These are phyloP conservation scores for Engraulis encrasicolus DNA, from an alignment of 2,113 vertebrate genomes.

Conservation along the genomic window DNA sequence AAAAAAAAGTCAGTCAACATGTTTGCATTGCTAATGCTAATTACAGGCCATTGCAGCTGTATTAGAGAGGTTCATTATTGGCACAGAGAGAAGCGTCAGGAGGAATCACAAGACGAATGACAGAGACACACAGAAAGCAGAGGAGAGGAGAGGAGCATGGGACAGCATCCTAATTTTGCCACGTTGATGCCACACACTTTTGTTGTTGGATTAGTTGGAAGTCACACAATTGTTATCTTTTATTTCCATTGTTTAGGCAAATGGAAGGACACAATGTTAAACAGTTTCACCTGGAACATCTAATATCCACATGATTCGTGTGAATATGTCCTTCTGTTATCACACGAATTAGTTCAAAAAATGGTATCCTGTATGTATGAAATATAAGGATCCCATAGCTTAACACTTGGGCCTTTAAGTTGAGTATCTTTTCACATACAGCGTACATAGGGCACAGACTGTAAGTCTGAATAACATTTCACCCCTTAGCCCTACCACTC, in stretches of 20 bases:
- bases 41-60: neutral
- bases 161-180: neutral
- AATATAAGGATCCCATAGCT: neutral
- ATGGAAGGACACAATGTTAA: neutral
- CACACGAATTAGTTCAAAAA: neutral
- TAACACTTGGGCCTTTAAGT: neutral
- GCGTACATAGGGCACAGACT: neutral
- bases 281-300: neutral
- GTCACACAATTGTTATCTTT: neutral
- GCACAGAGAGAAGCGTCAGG: neutral
- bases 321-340: neutral
- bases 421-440: neutral
- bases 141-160: neutral
- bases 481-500: too few relatives aligned
- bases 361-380: neutral
- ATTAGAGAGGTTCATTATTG: neutral
- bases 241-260: neutral
- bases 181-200: slow-evolving; percentile 28
- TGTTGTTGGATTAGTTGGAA: slow-evolving; percentile 18
- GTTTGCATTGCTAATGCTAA: neutral
- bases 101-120: slow-evolving; percentile 8
- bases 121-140: neutral
- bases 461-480: neutral
- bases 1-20: slow-evolving; percentile 21
- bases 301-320: neutral